Evolutionary conservation across 2,888 invertebrate species (phyloP).

Genomic region (Ptilodon capucinus): DNA sequence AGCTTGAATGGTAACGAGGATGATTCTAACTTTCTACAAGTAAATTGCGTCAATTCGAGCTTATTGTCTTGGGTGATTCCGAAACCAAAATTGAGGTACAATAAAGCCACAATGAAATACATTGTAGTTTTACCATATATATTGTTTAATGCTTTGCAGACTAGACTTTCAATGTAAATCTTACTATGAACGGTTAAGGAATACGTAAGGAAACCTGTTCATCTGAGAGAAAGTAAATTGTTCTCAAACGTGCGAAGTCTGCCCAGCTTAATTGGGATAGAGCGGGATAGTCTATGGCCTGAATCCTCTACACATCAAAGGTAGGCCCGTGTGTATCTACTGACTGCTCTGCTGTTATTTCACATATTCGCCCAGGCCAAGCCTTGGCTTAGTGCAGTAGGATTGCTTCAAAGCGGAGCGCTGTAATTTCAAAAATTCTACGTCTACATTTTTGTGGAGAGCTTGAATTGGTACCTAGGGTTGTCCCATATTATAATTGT

Average conservation of each 20-base stretch:
- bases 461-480: constrained; percentile 53
- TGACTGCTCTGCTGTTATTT: neutral
- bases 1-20: neutral
- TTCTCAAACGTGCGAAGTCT: no score
- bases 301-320: no score
- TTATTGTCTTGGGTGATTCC: neutral
- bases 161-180: no score
- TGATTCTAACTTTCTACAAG: neutral
- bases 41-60: neutral
- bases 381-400: neutral
- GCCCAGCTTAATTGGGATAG: no score
- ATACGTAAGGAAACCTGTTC: no score
- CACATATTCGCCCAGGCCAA: neutral
- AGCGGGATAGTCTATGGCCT: no score
- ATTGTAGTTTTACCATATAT: no score
- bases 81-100: no score
- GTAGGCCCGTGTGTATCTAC: neutral
- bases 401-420: constrained; percentile 42
- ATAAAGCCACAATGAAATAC: no score
- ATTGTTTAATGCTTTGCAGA: no score
- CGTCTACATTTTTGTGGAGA: constrained; percentile 51
- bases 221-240: no score
- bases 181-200: no score
- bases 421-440: constrained; percentile 65
- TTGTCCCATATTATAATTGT: constrained; percentile 10